Base-by-base conservation (phyloP, 2,797 vertebrate species). In the Tragopan temminckii region DNA sequence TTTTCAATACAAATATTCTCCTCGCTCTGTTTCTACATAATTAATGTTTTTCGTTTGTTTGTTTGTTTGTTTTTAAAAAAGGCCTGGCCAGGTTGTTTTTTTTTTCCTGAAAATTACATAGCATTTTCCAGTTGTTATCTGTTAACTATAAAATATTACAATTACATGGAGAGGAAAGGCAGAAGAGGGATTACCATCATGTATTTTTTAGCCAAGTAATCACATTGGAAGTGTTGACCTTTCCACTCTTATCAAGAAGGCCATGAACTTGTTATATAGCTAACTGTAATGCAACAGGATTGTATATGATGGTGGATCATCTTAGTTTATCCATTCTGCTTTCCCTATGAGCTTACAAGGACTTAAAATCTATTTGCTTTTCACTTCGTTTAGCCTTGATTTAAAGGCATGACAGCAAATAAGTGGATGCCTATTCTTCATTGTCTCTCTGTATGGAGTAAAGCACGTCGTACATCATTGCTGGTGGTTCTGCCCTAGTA, bases 281-380 rank as follows among this genome's bases (percentile, higher is more conserved):
- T 64, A 84, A 3, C 59, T 83, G 43, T 46, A 93, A 72, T 57
- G 52, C 29, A 79, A 33, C 46, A 93, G 76, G 52, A 62, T 93
- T 88, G 89, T 89, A 63, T 72, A 95, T 36, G 67, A 20, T 0
- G 1, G 67, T 40, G 82, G 81, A 95, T 89, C 82, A 88, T 36
- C 70, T 85, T 12, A 63, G 76, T 93, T 93, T 94, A 95, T 93
- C 89, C 70, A 86, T 93, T 95, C 86, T 92, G 86, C 46, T 94
- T 92, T 81, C 81, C 90, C 87, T 91, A 21, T 75, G 80, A 91
- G 69, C 85, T 90, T 94, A 87, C 80, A 85, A 48, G 80, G 85
- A 88, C 86, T 96, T 85, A 75, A 91, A 89, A 92, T 94, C 89
- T 76, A 87, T 87, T 80, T 85, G 89, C 75, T 94, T 95, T 95